Conservation (phyloP, 2,888 invertebrate species). For the Adela reaumurella region DNA sequence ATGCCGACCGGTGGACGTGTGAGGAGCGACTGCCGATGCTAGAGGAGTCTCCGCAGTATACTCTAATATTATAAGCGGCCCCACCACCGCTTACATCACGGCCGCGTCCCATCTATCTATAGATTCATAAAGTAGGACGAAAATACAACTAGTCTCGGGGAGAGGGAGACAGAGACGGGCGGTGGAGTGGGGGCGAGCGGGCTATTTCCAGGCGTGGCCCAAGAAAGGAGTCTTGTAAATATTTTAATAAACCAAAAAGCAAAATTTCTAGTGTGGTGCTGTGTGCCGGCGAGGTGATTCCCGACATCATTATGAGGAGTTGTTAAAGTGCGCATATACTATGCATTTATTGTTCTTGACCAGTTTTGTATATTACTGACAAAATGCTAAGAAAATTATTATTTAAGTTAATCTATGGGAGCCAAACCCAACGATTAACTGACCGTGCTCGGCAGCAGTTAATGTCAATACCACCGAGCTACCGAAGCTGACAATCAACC, state of each 20-base stretch:
- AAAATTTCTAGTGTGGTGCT: conserved; percentile 41
- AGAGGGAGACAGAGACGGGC: conserved; percentile 26
- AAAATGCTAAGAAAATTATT: no score
- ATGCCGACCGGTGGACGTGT: conserved; percentile 34
- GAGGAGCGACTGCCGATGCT: conserved; percentile 46
- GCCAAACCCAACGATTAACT: no score
- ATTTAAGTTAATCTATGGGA: no score
- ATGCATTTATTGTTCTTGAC: no score
- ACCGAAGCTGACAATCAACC: no score
- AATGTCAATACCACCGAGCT: no score
- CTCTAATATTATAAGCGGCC: conserved; percentile 55
- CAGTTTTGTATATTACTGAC: no score
- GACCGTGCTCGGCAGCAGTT: no score
- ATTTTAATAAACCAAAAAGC: conserved; percentile 54
- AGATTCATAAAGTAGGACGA: not conserved
- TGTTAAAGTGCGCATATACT: no score
- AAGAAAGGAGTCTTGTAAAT: conserved; percentile 61
- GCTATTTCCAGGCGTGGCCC: conserved; percentile 58
- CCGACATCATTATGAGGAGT: no score
- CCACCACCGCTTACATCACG: conserved; percentile 48
- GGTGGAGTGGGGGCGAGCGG: conserved; percentile 35
- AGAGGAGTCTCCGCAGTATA: conserved; percentile 52
- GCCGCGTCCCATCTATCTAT: conserved; percentile 14
- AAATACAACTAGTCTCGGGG: conserved; percentile 16
- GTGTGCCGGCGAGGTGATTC: conserved; percentile 43